Evolutionary conservation across 2,888 invertebrate species (phyloP).

Genomic region (Parthenolecanium corni): DNA sequence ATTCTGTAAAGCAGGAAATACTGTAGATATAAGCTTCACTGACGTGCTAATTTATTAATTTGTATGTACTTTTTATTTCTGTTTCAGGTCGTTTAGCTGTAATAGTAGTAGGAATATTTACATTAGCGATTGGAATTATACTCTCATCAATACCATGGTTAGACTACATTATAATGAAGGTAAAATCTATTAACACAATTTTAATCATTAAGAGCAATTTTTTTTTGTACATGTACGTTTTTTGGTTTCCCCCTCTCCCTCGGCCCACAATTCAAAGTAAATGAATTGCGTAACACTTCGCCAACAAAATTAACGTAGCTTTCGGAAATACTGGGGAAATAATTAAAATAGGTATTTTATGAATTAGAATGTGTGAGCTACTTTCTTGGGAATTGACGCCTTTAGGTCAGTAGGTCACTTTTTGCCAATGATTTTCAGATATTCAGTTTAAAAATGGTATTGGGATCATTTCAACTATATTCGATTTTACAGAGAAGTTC

Average conservation of each 20-base stretch:
- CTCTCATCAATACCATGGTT: constrained; percentile 77
- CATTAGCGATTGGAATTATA: constrained; percentile 64
- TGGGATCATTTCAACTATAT: no score
- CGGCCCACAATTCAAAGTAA: background rate
- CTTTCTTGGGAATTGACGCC: no score
- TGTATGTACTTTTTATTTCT: constrained; percentile 34
- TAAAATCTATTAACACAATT: constrained; percentile 37
- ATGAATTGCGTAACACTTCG: background rate
- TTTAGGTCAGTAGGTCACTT: no score
- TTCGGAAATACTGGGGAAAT: background rate
- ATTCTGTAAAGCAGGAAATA: no score
- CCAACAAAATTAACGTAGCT: background rate
- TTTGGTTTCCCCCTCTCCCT: background rate
- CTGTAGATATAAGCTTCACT: no score
- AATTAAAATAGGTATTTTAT: no score
- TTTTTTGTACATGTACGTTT: background rate
- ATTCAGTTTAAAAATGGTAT: no score
- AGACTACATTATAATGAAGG: constrained; percentile 75
- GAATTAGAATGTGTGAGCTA: no score
- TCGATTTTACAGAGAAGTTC: no score
- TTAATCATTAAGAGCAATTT: background rate
- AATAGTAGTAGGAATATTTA: constrained; percentile 66
- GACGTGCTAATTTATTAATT: background rate
- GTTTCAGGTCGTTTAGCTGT: constrained; percentile 69
- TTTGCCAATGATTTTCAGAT: no score